Conservation (phyloP, 2,797 vertebrate species). For the Premnoplex brunnescens region DNA sequence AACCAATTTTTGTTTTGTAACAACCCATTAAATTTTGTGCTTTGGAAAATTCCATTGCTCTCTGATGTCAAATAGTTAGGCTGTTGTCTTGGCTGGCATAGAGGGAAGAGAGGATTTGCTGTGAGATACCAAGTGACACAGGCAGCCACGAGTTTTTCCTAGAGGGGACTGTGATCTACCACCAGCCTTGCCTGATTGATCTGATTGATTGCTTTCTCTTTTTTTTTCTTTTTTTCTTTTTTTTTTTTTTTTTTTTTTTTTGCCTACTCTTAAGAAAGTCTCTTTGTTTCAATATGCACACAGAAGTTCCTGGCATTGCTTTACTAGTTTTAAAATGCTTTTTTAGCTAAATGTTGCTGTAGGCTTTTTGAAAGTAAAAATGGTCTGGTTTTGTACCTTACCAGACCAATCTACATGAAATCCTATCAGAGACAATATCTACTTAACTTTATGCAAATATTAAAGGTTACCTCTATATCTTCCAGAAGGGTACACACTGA, state of each 20-base stretch:
- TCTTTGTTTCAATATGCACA: neutral
- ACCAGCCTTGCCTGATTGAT: neutral
- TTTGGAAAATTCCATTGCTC: constrained; percentile 41
- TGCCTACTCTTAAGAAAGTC: neutral
- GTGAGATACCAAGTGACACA: neutral
- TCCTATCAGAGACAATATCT: neutral
- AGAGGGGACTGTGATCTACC: rapidly evolving
- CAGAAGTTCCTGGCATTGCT: neutral
- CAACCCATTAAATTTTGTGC: constrained; percentile 45
- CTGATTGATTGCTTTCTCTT: neutral
- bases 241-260: neutral
- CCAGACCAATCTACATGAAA: neutral
- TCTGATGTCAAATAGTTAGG: neutral
- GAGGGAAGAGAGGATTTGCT: neutral
- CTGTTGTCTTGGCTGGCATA: neutral
- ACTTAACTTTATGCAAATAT: neutral
- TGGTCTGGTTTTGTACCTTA: neutral
- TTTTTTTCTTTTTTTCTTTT: neutral
- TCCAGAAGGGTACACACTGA: neutral
- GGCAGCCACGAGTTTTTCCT: neutral
- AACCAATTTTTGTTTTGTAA: constrained; percentile 40
- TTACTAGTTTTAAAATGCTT: neutral
- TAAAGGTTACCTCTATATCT: neutral
- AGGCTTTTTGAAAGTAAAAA: neutral
- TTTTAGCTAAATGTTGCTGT: neutral